Evolutionary conservation across 2,797 vertebrate species (phyloP).

Genomic region (Neosilurus mollespiculum): DNA sequence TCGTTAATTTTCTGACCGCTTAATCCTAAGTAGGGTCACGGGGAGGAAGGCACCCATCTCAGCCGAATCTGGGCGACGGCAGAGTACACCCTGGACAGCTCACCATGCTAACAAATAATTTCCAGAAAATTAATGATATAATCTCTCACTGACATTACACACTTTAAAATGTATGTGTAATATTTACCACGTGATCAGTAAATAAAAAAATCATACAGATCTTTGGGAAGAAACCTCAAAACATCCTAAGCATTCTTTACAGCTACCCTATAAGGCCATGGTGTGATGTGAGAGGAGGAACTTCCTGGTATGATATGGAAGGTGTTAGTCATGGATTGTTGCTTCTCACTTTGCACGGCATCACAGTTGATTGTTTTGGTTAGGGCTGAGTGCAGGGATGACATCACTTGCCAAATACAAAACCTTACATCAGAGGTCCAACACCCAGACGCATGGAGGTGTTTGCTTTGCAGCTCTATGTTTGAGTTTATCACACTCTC

Average conservation of each 20-base stretch:
- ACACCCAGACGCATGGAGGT: constrained; percentile 52
- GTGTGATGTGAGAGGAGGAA: constrained; percentile 24
- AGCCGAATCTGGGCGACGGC: no score
- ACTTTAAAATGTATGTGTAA: neutral
- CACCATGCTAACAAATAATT: neutral
- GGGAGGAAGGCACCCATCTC: no score
- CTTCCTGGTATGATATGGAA: constrained; percentile 39
- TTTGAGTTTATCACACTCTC: constrained; percentile 56
- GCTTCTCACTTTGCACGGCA: constrained; percentile 41
- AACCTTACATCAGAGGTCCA: constrained; percentile 52
- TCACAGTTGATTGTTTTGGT: constrained; percentile 58
- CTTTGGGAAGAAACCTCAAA: neutral
- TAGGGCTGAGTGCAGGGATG: constrained; percentile 58
- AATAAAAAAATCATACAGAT: neutral
- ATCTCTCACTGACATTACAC: neutral
- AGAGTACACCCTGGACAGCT: no score
- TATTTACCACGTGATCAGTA: neutral
- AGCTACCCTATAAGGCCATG: constrained; percentile 14
- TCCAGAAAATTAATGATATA: neutral
- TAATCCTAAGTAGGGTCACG: no score
- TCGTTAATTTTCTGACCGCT: neutral
- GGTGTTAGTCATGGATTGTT: constrained; percentile 46
- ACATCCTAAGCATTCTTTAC: constrained; percentile 28
- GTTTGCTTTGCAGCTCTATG: constrained; percentile 56
- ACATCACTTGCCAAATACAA: constrained; percentile 68